Conservation (phyloP, 2,113 vertebrate species). For the Oreocharis arfaki region DNA sequence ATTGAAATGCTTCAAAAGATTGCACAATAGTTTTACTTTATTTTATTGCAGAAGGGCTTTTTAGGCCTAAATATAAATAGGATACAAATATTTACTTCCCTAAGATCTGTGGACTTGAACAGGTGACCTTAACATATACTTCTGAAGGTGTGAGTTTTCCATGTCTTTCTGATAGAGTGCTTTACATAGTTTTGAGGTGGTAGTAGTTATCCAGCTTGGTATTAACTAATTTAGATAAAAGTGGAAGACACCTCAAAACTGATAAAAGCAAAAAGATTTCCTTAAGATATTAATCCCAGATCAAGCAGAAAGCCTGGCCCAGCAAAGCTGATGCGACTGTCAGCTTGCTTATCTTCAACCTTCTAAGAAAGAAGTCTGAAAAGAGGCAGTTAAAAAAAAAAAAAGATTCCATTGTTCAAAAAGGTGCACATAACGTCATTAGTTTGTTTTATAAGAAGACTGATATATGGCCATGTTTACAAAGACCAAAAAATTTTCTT, state of each 20-base stretch:
- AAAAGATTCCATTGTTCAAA: not conserved
- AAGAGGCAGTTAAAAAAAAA: not conserved
- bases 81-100: not conserved
- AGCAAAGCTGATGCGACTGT: not conserved
- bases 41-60: not conserved
- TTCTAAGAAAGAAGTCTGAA: not conserved
- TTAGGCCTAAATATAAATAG: not conserved
- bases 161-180: not conserved
- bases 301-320: not conserved
- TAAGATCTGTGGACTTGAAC: not conserved
- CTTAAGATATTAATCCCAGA: not conserved
- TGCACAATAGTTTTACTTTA: not conserved
- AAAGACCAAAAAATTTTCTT: not conserved
- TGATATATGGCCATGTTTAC: not conserved
- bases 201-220: not conserved
- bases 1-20: not conserved
- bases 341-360: not conserved
- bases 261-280: not conserved
- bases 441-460: not conserved
- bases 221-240: not conserved
- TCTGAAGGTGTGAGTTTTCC: not conserved
- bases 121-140: not conserved
- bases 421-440: not conserved
- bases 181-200: not conserved
- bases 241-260: not conserved